A percentile compares a stretch with the other conserved stretches of the same genome.
phyloP scores from a whole-genome alignment of 2,113 vertebrate genomes.

The Crotophaga sulcirostris region DNA sequence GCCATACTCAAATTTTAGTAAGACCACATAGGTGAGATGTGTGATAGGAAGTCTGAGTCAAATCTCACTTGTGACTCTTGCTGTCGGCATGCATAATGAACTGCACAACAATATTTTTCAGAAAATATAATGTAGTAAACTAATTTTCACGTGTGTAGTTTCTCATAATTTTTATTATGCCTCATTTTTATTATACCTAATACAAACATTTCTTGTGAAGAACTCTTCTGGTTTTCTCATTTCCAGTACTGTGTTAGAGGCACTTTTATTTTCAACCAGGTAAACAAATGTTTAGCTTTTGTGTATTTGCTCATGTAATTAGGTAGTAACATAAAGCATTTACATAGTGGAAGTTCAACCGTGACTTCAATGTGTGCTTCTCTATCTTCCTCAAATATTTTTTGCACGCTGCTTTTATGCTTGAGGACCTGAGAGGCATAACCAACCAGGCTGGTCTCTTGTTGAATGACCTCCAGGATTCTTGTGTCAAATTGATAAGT shows the following conservation, averaged over 20 bases:
- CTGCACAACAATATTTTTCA: background rate
- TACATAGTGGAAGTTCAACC: background rate
- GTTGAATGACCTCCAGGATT: background rate
- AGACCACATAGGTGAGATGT: rapidly evolving
- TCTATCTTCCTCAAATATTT: background rate
- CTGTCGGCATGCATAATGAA: background rate
- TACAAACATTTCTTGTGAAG: background rate
- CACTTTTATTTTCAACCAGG: background rate
- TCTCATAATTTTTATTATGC: background rate
- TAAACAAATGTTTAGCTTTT: no score
- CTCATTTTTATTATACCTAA: background rate
- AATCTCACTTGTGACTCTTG: background rate
- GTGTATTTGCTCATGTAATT: no score
- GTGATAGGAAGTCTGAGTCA: background rate
- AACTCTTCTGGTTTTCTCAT: background rate
- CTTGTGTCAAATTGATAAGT: background rate
- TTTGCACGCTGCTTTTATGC: background rate
- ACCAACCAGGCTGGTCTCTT: background rate
- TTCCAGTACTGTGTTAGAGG: background rate
- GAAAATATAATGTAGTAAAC: background rate
- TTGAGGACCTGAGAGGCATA: background rate
- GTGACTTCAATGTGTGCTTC: background rate
- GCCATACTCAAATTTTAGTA: background rate
- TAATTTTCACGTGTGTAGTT: background rate
- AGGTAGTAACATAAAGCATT: background rate